Percentiles rank a stretch among this genome's conserved stretches.
phyloP scores from a whole-genome alignment of 2,888 invertebrate species.

The Harpagoxenus sublaevis region DNA sequence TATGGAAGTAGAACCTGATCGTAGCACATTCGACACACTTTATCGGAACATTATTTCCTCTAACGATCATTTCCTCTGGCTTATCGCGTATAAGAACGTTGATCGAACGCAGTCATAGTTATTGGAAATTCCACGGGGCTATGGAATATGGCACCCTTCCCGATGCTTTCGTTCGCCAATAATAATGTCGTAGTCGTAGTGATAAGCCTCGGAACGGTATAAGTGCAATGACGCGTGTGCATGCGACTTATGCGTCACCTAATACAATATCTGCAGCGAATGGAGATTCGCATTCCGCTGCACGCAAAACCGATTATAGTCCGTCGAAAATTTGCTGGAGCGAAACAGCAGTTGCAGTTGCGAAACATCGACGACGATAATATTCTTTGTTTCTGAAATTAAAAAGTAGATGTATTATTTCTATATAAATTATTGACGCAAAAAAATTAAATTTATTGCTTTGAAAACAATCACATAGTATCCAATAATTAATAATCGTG shows the following conservation, averaged over 20 bases:
- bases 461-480: background rate
- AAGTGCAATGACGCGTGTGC: constrained; percentile 35
- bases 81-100: background rate
- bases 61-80: constrained; percentile 15
- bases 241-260: constrained; percentile 23
- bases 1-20: background rate
- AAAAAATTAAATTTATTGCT: background rate
- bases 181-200: constrained; percentile 42
- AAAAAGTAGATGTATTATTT: background rate
- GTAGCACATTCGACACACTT: background rate
- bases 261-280: constrained; percentile 23
- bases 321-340: background rate
- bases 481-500: background rate
- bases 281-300: background rate
- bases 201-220: constrained; percentile 26
- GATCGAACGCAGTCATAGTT: constrained; percentile 21
- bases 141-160: constrained; percentile 34
- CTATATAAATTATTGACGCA: background rate
- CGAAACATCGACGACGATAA: background rate
- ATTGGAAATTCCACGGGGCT: constrained; percentile 42
- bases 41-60: constrained; percentile 20
- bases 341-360: background rate
- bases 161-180: constrained; percentile 47
- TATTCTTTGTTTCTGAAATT: background rate
- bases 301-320: constrained; percentile 24